These are phyloP conservation scores for Lepidothrix coronata DNA, from an alignment of 2,113 vertebrate species.

Conservation along the genomic window DNA sequence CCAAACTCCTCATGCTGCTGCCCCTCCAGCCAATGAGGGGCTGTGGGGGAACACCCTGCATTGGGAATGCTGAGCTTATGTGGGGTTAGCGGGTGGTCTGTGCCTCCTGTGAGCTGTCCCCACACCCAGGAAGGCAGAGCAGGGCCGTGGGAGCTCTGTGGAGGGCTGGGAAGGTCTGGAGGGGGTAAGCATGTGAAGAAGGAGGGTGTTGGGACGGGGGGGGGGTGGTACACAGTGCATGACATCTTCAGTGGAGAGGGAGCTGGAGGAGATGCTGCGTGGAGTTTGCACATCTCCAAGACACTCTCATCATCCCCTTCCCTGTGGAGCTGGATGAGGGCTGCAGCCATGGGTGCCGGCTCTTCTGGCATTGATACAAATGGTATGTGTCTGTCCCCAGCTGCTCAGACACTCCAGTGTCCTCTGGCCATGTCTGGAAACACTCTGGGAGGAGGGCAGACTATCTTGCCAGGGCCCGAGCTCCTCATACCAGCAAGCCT, in stretches of 20 bases:
- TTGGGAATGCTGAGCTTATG: neutral
- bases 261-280: neutral
- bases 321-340: neutral
- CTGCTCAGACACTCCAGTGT: neutral
- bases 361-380: neutral
- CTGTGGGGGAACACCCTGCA: neutral
- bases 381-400: neutral
- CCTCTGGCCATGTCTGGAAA: neutral
- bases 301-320: neutral
- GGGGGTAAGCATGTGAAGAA: neutral
- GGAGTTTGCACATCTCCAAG: neutral
- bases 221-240: neutral
- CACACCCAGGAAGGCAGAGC: neutral
- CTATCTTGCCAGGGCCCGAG: neutral
- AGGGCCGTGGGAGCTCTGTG: neutral
- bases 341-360: neutral
- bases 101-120: neutral
- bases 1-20: neutral
- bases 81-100: neutral
- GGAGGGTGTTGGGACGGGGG: neutral
- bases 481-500: neutral
- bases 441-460: neutral
- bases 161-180: neutral
- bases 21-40: neutral
- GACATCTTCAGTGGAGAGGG: neutral